A percentile compares a stretch with the other conserved stretches of the same genome.
These are phyloP conservation scores for Cephus rjabovi DNA, from an alignment of 2,888 invertebrate genomes.

Conservation along the genomic window DNA sequence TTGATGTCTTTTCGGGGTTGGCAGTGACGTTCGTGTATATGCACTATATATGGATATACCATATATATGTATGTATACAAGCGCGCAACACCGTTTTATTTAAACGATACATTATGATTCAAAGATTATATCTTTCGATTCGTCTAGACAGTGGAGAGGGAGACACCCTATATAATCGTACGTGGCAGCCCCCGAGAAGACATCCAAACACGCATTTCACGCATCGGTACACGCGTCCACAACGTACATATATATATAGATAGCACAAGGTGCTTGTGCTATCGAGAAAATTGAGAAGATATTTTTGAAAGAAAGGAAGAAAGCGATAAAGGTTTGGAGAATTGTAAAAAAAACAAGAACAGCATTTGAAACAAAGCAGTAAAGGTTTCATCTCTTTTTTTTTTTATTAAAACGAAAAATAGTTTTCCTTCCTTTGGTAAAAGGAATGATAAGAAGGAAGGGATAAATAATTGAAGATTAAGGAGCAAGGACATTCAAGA, in stretches of 20 bases:
- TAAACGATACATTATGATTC: constrained; percentile 64
- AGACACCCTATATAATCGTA: constrained; percentile 59
- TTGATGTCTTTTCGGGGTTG: neutral
- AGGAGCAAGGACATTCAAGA: constrained; percentile 19
- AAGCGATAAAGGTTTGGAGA: neutral
- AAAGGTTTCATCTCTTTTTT: neutral
- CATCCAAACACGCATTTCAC: constrained; percentile 43
- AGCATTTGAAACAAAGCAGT: neutral
- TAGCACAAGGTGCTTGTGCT: too few species aligned
- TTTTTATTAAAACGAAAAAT: too few species aligned
- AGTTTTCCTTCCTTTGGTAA: neutral
- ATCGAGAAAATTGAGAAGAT: neutral
- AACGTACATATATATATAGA: neutral
- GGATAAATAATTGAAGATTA: neutral
- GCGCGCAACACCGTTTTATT: constrained; percentile 48
- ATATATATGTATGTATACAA: neutral
- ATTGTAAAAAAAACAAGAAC: too few species aligned
- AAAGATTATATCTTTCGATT: constrained; percentile 63
- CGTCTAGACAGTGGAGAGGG: constrained; percentile 62
- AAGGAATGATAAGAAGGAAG: neutral
- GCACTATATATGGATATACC: neutral
- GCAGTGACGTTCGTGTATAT: neutral
- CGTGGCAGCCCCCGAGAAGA: constrained; percentile 42
- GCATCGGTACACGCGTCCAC: neutral
- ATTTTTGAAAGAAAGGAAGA: neutral